A percentile compares a stretch with the other conserved stretches of the same genome.
Conservation (phyloP, 2,113 vertebrate genomes). For the Oxygymnocypris stewartii region DNA sequence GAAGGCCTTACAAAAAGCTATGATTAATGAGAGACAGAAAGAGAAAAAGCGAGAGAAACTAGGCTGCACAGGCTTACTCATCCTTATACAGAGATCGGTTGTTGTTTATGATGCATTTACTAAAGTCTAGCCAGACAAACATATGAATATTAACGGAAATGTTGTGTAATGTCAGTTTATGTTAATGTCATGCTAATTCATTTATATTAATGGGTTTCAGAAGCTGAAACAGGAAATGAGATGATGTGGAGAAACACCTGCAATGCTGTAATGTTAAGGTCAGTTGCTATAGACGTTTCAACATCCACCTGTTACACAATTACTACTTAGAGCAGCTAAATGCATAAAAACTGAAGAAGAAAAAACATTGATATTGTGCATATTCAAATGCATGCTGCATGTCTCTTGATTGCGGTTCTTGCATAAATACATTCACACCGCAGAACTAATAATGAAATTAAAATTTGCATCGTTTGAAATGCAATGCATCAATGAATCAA, state of each 20-base stretch:
- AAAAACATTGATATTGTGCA: too few species aligned
- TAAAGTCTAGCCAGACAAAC: constrained; percentile 18
- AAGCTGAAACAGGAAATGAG: constrained; percentile 14
- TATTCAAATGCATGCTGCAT: background rate
- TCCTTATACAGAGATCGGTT: constrained; percentile 4
- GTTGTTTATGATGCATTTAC: constrained; percentile 16
- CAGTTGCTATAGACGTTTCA: background rate
- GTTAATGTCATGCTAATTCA: constrained; percentile 30
- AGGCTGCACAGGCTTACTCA: background rate
- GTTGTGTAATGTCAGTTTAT: constrained; percentile 42
- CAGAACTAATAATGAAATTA: background rate
- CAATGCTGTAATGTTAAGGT: background rate
- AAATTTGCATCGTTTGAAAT: background rate
- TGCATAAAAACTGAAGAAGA: too few species aligned
- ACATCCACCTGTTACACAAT: background rate
- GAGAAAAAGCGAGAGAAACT: background rate
- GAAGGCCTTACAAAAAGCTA: constrained; percentile 40
- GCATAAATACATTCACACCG: background rate
- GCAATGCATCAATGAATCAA: background rate
- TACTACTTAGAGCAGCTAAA: background rate
- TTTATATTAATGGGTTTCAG: constrained; percentile 23
- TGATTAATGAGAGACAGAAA: constrained; percentile 49
- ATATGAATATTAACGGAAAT: constrained; percentile 42
- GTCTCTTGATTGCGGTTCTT: background rate
- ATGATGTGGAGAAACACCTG: background rate